Conservation (phyloP, 1,140 invertebrate genomes). For the Drosophila guanche region DNA sequence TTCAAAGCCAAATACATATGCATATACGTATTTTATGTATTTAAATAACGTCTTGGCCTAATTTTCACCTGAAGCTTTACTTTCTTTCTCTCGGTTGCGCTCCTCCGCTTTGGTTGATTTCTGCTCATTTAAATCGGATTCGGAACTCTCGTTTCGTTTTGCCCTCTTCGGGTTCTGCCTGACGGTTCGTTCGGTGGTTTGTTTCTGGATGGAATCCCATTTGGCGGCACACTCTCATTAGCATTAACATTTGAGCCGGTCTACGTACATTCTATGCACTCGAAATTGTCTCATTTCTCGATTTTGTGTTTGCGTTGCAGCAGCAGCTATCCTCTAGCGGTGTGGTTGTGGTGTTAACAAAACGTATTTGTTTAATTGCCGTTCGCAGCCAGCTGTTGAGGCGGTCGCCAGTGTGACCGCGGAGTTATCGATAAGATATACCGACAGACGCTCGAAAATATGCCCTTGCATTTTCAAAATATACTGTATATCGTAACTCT, state of each 20-base stretch:
- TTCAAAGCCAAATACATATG: conserved; percentile 13
- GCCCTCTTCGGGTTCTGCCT: not conserved
- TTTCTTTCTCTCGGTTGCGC: conserved; percentile 30
- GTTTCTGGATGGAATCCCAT: too few species aligned
- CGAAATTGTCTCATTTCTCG: too few species aligned
- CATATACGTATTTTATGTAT: not conserved
- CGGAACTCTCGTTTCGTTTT: not conserved
- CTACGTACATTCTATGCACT: conserved; percentile 6
- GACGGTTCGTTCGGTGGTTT: too few species aligned
- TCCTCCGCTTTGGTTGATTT: conserved; percentile 14
- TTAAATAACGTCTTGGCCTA: conserved; percentile 38
- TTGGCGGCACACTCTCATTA: too few species aligned
- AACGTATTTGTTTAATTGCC: conserved; percentile 1
- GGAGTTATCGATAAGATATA: too few species aligned
- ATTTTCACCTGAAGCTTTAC: conserved; percentile 42
- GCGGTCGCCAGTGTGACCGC: conserved; percentile 12
- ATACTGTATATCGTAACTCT: too few species aligned
- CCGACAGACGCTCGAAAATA: too few species aligned
- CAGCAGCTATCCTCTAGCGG: too few species aligned
- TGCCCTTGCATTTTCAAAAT: too few species aligned
- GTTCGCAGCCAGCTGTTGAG: conserved; percentile 29
- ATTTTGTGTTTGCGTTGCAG: conserved; percentile 13
- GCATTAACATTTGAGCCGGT: conserved; percentile 6
- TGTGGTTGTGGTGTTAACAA: too few species aligned
- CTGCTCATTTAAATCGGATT: conserved; percentile 19